Percentiles rank a stretch among this genome's conserved stretches.
phyloP scores from a whole-genome alignment of 2,888 invertebrate genomes.

The Eilema griseolum region DNA sequence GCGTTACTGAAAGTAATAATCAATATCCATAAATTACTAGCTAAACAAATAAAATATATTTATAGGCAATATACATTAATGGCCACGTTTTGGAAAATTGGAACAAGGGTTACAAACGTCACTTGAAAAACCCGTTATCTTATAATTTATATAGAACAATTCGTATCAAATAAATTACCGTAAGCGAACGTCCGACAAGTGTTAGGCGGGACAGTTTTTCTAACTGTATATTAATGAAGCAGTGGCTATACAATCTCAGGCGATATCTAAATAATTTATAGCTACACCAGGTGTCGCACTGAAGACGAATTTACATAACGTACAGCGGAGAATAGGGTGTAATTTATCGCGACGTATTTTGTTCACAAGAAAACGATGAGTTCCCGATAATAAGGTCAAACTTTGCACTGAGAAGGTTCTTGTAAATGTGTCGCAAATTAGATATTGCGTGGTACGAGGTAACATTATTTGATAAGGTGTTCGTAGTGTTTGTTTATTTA shows the following conservation, averaged over 20 bases:
- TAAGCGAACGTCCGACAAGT: slow-evolving; percentile 63
- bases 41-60: background rate
- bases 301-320: slow-evolving; percentile 76
- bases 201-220: slow-evolving; percentile 69
- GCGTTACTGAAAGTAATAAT: background rate
- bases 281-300: slow-evolving; percentile 74
- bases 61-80: background rate
- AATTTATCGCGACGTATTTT: slow-evolving; percentile 69
- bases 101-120: slow-evolving; percentile 10
- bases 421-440: slow-evolving; percentile 52
- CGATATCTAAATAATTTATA: slow-evolving; percentile 83
- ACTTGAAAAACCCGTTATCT: slow-evolving; percentile 32
- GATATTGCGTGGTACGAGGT: slow-evolving; percentile 34
- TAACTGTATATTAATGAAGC: slow-evolving; percentile 79
- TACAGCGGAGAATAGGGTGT: slow-evolving; percentile 55
- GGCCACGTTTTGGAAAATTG: background rate
- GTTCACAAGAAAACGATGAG: slow-evolving; percentile 66
- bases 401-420: slow-evolving; percentile 37
- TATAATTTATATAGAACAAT: slow-evolving; percentile 45
- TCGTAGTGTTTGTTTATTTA: slow-evolving; percentile 20
- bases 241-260: slow-evolving; percentile 70
- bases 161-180: slow-evolving; percentile 52
- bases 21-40: slow-evolving; percentile 1
- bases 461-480: slow-evolving; percentile 16
- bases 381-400: slow-evolving; percentile 63